These are phyloP conservation scores for Chromis chromis DNA, from an alignment of 2,797 vertebrate species.

Conservation along the genomic window DNA sequence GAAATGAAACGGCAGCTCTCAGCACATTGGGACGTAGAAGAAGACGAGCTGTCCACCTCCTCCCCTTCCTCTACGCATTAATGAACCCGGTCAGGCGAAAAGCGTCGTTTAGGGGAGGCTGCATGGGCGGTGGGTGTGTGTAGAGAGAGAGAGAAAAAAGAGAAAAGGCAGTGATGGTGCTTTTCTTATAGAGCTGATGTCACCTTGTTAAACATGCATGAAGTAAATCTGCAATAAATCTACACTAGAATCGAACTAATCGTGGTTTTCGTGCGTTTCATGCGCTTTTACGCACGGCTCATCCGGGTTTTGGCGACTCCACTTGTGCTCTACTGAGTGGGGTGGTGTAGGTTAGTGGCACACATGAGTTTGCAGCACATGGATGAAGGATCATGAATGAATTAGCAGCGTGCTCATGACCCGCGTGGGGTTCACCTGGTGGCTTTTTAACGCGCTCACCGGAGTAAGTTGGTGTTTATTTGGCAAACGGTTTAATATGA, in stretches of 20 bases:
- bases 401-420: conserved; percentile 16
- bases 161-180: background rate
- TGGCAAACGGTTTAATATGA: background rate
- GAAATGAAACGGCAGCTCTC: conserved; percentile 66
- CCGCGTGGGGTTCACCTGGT: conserved; percentile 6
- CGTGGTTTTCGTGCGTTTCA: background rate
- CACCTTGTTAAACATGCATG: conserved; percentile 34
- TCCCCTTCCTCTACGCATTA: conserved; percentile 67
- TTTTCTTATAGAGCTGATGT: conserved; percentile 52
- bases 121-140: conserved; percentile 73
- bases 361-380: too few relatives aligned
- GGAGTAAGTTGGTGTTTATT: background rate
- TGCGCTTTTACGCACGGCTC: background rate
- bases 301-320: background rate
- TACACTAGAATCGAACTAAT: background rate
- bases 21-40: conserved; percentile 44
- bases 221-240: background rate
- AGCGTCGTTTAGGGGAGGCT: conserved; percentile 58
- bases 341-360: background rate
- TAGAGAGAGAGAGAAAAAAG: background rate
- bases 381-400: conserved; percentile 57
- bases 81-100: conserved; percentile 71
- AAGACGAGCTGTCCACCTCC: conserved; percentile 48
- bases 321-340: background rate
- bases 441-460: conserved; percentile 12